These are phyloP conservation scores for Caenorhabditis angaria DNA, from an alignment of 2,888 invertebrate genomes.

Conservation along the genomic window DNA sequence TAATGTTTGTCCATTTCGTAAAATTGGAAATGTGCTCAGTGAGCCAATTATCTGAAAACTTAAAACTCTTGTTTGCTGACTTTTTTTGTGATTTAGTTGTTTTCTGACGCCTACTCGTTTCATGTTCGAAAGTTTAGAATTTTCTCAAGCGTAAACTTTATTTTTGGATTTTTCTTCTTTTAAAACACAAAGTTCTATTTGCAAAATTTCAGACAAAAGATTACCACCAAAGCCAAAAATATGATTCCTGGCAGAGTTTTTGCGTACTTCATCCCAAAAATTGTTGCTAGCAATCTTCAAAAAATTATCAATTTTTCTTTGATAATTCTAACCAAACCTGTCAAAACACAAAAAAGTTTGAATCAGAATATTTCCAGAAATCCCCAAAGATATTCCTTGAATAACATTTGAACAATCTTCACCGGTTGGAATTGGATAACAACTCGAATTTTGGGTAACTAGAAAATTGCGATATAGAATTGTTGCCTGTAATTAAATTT, in stretches of 20 bases:
- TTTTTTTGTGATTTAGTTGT: no score
- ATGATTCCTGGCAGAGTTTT: not conserved
- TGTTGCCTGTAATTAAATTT: not conserved
- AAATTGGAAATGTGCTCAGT: not conserved
- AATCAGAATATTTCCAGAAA: not conserved
- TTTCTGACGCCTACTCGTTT: no score
- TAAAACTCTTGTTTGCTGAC: not conserved
- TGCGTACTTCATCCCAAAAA: not conserved
- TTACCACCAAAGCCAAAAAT: not conserved
- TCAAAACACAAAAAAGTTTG: not conserved
- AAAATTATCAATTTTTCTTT: no score
- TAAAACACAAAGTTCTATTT: no score
- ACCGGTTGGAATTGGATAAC: not conserved
- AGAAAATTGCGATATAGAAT: not conserved
- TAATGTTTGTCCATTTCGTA: not conserved
- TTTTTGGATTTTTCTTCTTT: no score
- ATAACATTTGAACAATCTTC: not conserved
- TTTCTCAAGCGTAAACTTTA: no score
- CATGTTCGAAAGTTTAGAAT: no score
- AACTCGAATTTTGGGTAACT: not conserved
- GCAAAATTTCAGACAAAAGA: not conserved
- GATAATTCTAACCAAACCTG: not conserved
- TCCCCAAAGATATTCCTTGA: not conserved
- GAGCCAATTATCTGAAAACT: not conserved
- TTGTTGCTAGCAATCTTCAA: not conserved